Evolutionary conservation across 2,113 vertebrate genomes (phyloP).

Genomic region (Zonotrichia leucophrys): DNA sequence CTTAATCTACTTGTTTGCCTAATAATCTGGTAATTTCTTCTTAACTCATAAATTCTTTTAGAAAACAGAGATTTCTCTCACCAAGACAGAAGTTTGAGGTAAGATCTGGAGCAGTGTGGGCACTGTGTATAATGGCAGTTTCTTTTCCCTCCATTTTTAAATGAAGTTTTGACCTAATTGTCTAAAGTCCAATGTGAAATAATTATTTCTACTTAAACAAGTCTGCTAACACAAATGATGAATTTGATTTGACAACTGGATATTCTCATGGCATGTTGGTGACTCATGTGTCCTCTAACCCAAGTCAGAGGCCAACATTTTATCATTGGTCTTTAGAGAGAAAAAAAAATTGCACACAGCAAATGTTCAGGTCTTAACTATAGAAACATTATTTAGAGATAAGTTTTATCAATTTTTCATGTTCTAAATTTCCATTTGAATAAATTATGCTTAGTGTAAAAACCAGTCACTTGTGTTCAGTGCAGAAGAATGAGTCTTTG

Average conservation of each 20-base stretch:
- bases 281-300: not conserved
- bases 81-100: not conserved
- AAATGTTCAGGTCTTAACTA: not conserved
- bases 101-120: not conserved
- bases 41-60: not conserved
- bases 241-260: slow-evolving; percentile 28
- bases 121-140: not conserved
- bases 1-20: not conserved
- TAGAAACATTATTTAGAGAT: not conserved
- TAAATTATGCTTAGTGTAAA: slow-evolving; percentile 4
- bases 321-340: not conserved
- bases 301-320: not conserved
- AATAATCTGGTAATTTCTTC: not conserved
- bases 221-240: not conserved
- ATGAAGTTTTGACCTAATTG: not conserved
- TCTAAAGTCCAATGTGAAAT: not conserved
- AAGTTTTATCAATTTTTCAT: not conserved
- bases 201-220: slow-evolving; percentile 28
- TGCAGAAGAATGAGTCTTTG: slow-evolving; percentile 5
- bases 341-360: not conserved
- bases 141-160: not conserved
- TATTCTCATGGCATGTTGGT: slow-evolving; percentile 13
- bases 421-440: slow-evolving; percentile 15
- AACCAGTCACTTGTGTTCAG: not conserved
- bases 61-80: not conserved